phyloP scores from a whole-genome alignment of 2,797 vertebrate species.

The Otolemur crassicaudatus region DNA sequence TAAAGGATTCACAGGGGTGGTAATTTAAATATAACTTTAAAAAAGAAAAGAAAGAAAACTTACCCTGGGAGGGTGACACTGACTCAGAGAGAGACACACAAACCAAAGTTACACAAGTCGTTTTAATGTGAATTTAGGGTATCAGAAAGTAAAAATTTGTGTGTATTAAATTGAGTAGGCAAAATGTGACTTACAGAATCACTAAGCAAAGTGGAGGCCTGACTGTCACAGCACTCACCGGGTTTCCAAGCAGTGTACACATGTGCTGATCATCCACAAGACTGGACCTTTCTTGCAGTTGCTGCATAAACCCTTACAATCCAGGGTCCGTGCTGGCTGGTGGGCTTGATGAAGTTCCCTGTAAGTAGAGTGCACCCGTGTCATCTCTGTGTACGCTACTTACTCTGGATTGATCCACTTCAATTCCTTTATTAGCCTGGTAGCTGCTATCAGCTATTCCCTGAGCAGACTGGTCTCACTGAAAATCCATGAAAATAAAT shows the following conservation, averaged over 20 bases:
- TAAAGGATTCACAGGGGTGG: background rate
- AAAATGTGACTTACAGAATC: background rate
- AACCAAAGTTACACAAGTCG: background rate
- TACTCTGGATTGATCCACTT: background rate
- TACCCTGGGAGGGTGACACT: background rate
- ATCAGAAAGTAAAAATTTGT: background rate
- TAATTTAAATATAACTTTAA: background rate
- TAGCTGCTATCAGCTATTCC: background rate
- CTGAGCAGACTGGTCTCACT: background rate
- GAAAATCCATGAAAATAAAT: background rate
- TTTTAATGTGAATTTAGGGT: background rate
- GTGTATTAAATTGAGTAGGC: background rate
- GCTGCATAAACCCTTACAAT: background rate
- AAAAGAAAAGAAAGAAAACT: background rate
- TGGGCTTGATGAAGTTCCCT: background rate
- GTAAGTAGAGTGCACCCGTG: background rate
- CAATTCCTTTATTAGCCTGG: background rate
- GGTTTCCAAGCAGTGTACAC: background rate
- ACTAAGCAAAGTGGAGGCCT: background rate
- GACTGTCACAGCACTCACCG: accelerated
- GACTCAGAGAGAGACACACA: background rate
- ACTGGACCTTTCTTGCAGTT: background rate
- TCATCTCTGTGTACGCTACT: background rate
- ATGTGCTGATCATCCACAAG: background rate
- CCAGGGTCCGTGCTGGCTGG: background rate